A percentile compares a stretch with the other conserved stretches of the same genome.
phyloP scores from a whole-genome alignment of 1,140 invertebrate species.

The Trichonephila clavipes region DNA sequence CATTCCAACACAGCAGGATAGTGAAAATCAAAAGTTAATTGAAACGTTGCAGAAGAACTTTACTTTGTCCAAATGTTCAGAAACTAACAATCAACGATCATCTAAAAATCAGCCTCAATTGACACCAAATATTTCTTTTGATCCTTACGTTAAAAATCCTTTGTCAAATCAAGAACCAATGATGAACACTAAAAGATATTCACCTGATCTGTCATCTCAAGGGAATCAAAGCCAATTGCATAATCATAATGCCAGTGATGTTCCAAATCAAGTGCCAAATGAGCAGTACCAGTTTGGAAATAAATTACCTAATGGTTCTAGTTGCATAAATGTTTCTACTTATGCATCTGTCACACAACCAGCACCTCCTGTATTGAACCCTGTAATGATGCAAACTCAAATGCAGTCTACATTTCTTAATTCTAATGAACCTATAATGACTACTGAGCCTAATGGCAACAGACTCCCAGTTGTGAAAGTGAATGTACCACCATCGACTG shows the following conservation, averaged over 20 bases:
- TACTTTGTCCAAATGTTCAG: neutral
- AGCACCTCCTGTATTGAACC: neutral
- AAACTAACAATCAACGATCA: neutral
- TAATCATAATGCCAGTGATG: no score
- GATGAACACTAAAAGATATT: no score
- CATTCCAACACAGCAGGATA: neutral
- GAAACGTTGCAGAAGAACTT: no score
- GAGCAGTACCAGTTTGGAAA: neutral
- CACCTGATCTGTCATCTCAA: no score
- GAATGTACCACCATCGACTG: conserved; percentile 44
- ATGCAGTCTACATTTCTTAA: neutral
- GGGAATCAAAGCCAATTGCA: no score
- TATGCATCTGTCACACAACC: neutral
- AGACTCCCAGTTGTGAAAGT: conserved; percentile 53
- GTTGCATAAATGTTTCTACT: neutral
- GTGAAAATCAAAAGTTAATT: neutral
- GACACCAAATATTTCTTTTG: neutral
- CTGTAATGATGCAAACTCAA: neutral
- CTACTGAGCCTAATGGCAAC: neutral
- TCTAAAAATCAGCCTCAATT: neutral
- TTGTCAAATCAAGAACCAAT: neutral
- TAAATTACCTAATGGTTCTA: neutral
- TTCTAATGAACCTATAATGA: neutral
- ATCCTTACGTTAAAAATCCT: neutral
- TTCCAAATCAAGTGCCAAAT: no score